These are phyloP conservation scores for Andrena chrysosceles DNA, from an alignment of 2,888 invertebrate species.

Conservation along the genomic window DNA sequence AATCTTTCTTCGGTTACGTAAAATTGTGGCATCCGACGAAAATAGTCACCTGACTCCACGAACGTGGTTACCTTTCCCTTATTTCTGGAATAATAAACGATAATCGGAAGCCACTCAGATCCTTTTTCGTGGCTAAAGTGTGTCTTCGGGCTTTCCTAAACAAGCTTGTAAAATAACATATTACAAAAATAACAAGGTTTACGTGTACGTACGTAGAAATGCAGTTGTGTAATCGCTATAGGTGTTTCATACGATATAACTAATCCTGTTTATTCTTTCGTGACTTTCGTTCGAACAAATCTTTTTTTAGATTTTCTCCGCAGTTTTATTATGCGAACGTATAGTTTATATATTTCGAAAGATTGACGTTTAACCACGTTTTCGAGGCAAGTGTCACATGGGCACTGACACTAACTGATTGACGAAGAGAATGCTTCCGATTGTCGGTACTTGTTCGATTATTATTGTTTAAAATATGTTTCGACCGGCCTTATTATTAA, in stretches of 20 bases:
- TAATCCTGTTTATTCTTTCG: slow-evolving; percentile 7
- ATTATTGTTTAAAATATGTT: neutral
- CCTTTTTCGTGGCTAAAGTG: neutral
- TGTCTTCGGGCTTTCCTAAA: neutral
- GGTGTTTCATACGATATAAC: slow-evolving; percentile 2
- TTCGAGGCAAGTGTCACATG: slow-evolving; percentile 59
- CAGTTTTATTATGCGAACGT: neutral
- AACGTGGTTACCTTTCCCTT: slow-evolving; percentile 43
- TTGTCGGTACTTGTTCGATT: neutral
- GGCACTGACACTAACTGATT: slow-evolving; percentile 51
- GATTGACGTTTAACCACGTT: slow-evolving; percentile 42
- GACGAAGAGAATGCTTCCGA: neutral
- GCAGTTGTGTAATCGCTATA: slow-evolving; percentile 74
- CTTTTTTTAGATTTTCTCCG: neutral
- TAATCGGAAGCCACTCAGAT: no score
- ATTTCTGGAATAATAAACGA: slow-evolving; percentile 31
- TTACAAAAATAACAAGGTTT: slow-evolving; percentile 12
- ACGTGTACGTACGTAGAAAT: slow-evolving; percentile 54
- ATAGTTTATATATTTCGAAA: neutral
- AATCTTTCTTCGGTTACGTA: slow-evolving; percentile 73
- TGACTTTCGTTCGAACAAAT: neutral
- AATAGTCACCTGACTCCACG: slow-evolving; percentile 76
- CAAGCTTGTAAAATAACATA: slow-evolving; percentile 6
- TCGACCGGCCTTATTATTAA: neutral
- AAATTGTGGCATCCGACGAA: slow-evolving; percentile 78